A percentile compares a stretch with the other conserved stretches of the same genome.
Conservation (phyloP, 2,888 invertebrate genomes). For the Leptogaster cylindrica region DNA sequence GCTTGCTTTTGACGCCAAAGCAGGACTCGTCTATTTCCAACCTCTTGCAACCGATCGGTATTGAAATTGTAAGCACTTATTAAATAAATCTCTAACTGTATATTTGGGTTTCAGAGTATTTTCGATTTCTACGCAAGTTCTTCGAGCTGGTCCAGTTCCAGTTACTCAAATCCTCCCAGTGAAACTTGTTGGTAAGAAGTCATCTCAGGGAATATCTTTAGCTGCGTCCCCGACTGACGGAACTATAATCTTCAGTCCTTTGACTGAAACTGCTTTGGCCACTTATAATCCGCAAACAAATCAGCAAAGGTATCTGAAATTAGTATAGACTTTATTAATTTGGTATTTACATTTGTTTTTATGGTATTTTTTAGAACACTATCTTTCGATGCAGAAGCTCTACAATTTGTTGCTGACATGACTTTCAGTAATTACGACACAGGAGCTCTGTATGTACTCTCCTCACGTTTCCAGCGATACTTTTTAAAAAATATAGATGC, state of each 20-base stretch:
- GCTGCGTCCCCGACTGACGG: conserved; percentile 75
- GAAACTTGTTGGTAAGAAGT: conserved; percentile 79
- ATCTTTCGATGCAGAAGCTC: conserved; percentile 72
- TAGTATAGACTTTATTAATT: background rate
- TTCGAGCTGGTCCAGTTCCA: conserved; percentile 75
- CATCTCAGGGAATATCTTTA: conserved; percentile 81
- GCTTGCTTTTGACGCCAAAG: conserved; percentile 67
- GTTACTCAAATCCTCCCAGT: conserved; percentile 76
- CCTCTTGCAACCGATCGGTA: conserved; percentile 72
- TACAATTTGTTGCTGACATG: conserved; percentile 82
- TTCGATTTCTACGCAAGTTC: conserved; percentile 75
- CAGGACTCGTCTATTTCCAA: conserved; percentile 69
- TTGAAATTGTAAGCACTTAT: conserved; percentile 22
- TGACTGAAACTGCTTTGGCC: conserved; percentile 81
- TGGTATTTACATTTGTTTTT: background rate
- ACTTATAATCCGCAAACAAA: conserved; percentile 79
- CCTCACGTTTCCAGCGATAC: conserved; percentile 81
- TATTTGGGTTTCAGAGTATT: conserved; percentile 73
- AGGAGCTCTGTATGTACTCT: conserved; percentile 74
- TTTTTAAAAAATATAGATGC: conserved; percentile 72
- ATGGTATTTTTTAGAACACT: conserved; percentile 65
- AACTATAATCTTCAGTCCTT: conserved; percentile 77
- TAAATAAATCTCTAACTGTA: too few relatives aligned
- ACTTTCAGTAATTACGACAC: conserved; percentile 72
- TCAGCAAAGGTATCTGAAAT: conserved; percentile 68